A percentile compares a stretch with the other conserved stretches of the same genome.
Evolutionary conservation across 2,888 invertebrate genomes (phyloP).

Genomic region (Drosophila greeni): DNA sequence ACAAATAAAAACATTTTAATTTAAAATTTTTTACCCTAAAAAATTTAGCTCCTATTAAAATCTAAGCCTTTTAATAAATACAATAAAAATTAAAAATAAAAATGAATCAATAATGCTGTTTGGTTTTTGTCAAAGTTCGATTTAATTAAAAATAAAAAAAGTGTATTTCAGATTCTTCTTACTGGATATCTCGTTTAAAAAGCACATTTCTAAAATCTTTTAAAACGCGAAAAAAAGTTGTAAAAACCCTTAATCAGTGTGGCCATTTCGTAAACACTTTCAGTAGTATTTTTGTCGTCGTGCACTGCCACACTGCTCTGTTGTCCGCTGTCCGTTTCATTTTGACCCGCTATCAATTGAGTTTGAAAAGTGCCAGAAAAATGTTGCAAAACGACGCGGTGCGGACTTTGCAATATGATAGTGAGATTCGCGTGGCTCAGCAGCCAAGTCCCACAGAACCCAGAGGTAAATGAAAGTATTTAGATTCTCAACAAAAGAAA

Average conservation of each 20-base stretch:
- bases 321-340: conserved; percentile 12
- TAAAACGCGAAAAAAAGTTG: too few species aligned
- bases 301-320: conserved; percentile 9
- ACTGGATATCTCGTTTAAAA: too few species aligned
- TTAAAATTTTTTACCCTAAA: too few species aligned
- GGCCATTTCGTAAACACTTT: background rate
- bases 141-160: too few species aligned
- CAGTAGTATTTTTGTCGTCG: background rate
- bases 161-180: too few species aligned
- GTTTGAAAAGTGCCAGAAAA: conserved; percentile 36
- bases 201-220: background rate
- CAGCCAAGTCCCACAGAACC: conserved; percentile 65
- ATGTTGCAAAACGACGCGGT: conserved; percentile 78
- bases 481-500: background rate
- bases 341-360: conserved; percentile 13
- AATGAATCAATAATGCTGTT: too few species aligned
- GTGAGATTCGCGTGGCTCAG: conserved; percentile 77
- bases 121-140: too few species aligned
- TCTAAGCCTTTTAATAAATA: too few species aligned
- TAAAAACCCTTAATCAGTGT: too few species aligned
- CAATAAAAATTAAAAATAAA: too few species aligned
- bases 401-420: conserved; percentile 76
- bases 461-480: conserved; percentile 61
- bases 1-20: too few species aligned
- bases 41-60: too few species aligned